These are phyloP conservation scores for Megalonaias nervosa DNA, from an alignment of 1,140 invertebrate species.

Conservation along the genomic window DNA sequence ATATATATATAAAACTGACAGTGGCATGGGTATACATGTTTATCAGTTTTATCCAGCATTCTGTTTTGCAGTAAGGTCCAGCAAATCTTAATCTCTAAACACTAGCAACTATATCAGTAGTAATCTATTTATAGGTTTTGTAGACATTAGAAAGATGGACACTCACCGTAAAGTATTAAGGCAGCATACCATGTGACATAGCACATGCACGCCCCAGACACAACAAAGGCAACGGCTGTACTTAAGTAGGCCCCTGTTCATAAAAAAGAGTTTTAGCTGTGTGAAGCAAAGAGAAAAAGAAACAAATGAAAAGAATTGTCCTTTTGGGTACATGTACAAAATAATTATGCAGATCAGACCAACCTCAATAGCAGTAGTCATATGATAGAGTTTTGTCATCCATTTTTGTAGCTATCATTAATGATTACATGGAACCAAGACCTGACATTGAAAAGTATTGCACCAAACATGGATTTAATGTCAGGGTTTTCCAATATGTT, in stretches of 20 bases:
- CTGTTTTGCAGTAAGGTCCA: too few relatives aligned
- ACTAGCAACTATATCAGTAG: too few relatives aligned
- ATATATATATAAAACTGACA: too few relatives aligned
- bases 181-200: slow-evolving; percentile 39
- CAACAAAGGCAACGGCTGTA: slow-evolving; percentile 39
- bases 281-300: not conserved
- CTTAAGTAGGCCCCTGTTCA: slow-evolving; percentile 42
- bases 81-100: too few relatives aligned
- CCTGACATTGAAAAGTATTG: too few relatives aligned
- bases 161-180: slow-evolving; percentile 45
- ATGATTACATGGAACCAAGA: not conserved
- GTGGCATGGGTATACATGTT: too few relatives aligned
- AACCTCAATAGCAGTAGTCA: slow-evolving; percentile 1
- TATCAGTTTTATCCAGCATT: too few relatives aligned
- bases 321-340: not conserved
- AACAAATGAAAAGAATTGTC: not conserved
- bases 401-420: not conserved
- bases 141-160: too few relatives aligned
- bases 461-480: too few relatives aligned
- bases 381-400: not conserved
- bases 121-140: too few relatives aligned
- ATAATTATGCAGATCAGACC: slow-evolving; percentile 12
- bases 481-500: too few relatives aligned
- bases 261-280: not conserved
- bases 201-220: slow-evolving; percentile 33